Conservation (phyloP, 1,140 invertebrate species). For the Drosophila sp. region DNA sequence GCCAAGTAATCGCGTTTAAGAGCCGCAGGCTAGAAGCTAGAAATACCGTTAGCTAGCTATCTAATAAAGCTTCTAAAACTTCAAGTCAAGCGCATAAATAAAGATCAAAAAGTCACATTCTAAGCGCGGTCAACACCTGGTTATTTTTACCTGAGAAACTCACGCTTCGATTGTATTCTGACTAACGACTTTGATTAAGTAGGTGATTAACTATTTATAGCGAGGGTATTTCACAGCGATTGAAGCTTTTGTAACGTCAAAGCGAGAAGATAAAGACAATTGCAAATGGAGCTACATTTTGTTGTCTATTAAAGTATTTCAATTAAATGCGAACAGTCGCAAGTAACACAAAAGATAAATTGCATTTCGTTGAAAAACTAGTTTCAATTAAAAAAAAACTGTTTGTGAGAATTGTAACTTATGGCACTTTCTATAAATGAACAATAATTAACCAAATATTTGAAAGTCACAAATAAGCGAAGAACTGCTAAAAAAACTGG, state of each 20-base stretch:
- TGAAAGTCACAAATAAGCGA: not conserved
- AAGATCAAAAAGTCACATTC: constrained; percentile 5
- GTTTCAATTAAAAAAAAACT: not conserved
- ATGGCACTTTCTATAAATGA: constrained; percentile 27
- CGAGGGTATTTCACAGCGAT: not conserved
- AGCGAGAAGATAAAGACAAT: not conserved
- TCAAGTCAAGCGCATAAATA: constrained; percentile 36
- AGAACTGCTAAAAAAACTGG: not conserved
- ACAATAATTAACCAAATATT: not conserved
- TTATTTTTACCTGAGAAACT: not conserved
- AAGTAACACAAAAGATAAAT: not conserved
- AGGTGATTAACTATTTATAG: constrained; percentile 5
- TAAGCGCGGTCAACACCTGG: not conserved
- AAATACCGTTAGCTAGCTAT: constrained; percentile 27
- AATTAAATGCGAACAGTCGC: not conserved
- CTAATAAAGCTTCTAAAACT: constrained; percentile 5
- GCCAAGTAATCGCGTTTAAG: not conserved
- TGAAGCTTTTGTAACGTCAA: not conserved
- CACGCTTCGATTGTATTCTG: not conserved
- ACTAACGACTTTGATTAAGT: constrained; percentile 8
- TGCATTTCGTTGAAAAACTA: constrained; percentile 11
- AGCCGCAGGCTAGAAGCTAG: not conserved
- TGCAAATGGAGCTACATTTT: not conserved
- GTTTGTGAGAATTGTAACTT: constrained; percentile 7
- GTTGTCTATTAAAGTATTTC: not conserved